Base-by-base conservation (phyloP, 2,113 vertebrate species). In the Gallinago undulata region DNA sequence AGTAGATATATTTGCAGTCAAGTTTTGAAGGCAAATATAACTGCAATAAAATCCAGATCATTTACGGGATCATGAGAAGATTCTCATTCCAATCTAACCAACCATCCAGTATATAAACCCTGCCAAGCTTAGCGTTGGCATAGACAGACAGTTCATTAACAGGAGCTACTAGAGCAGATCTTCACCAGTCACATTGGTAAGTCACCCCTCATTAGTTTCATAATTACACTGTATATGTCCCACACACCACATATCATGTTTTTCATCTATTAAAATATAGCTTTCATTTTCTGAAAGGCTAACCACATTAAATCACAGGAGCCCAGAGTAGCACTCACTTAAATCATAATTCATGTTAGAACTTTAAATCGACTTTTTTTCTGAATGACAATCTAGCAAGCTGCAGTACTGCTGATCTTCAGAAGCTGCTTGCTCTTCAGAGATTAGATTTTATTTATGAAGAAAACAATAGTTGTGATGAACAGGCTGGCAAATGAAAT, bases 221-320 rank as follows among this genome's bases (percentile, higher is more conserved):
- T 97, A 97, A 98, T 97, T 97, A 95, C 89, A 96, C 55, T 96
- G 15, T 92, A 64, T 97, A 35, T 93, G 55, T 94, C 94, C 92
- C 95, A 94, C 86, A 96, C 72, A 97, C 43, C 77, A 96, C 69
- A 85, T 72, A 96, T 39, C 50, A 84, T 94, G 68, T 86, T 97
- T 98, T 92, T 94, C 62, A 97, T 75, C 84, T 91, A 80, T 86
- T 95, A 80, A 98, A 96, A 94, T 93, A 96, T 56, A 96, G 89
- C 57, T 89, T 95, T 96, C 81, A 95, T 96, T 97, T 98, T 96
- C 95, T 91, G 94, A 97, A 95, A 96, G 86, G 84, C 82, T 97
- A 95, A 95, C 87, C 62, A 93, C 43, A 86, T 92, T 97, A 96
- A 97, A 95, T 95, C 90, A 95, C 50, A 92, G 77, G 94, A 94